These are phyloP conservation scores for Pristionchus exspectatus DNA, from an alignment of 2,888 invertebrate species.

Conservation along the genomic window DNA sequence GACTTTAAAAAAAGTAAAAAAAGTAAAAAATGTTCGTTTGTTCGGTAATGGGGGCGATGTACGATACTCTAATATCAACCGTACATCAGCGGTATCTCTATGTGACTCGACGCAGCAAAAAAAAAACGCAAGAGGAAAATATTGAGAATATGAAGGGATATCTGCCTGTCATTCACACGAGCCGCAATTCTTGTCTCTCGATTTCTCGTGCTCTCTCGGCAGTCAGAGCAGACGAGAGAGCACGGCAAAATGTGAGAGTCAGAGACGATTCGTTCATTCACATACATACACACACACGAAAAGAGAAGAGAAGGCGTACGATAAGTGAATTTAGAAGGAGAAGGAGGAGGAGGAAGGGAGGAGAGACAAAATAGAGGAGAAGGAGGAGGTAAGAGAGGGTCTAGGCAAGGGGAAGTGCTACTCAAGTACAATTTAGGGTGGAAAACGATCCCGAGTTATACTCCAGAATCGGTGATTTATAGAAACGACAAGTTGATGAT, in stretches of 20 bases:
- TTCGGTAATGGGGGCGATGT: too few species aligned
- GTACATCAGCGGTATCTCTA: too few species aligned
- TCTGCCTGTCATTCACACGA: background rate
- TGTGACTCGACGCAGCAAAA: background rate
- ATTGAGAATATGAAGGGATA: slow-evolving; percentile 3
- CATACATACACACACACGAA: slow-evolving; percentile 30
- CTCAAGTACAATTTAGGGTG: too few species aligned
- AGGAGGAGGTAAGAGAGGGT: slow-evolving; percentile 25
- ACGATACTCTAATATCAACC: too few species aligned
- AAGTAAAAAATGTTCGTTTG: too few species aligned
- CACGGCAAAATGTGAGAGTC: too few species aligned
- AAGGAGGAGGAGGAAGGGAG: slow-evolving; percentile 1
- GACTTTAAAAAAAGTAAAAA: too few species aligned
- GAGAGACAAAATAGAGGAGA: slow-evolving; percentile 6
- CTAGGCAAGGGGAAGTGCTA: background rate
- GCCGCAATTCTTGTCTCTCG: too few species aligned
- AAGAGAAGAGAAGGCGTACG: slow-evolving; percentile 35
- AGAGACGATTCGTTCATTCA: background rate
- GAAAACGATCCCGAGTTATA: background rate
- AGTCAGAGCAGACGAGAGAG: too few species aligned
- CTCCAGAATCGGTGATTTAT: background rate
- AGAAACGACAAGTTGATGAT: too few species aligned
- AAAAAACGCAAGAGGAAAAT: background rate
- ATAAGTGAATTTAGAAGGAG: slow-evolving; percentile 22
- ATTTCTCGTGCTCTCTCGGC: too few species aligned